Evolutionary conservation across 2,888 invertebrate species (phyloP).

Genomic region (Stenolophus ochropezus): DNA sequence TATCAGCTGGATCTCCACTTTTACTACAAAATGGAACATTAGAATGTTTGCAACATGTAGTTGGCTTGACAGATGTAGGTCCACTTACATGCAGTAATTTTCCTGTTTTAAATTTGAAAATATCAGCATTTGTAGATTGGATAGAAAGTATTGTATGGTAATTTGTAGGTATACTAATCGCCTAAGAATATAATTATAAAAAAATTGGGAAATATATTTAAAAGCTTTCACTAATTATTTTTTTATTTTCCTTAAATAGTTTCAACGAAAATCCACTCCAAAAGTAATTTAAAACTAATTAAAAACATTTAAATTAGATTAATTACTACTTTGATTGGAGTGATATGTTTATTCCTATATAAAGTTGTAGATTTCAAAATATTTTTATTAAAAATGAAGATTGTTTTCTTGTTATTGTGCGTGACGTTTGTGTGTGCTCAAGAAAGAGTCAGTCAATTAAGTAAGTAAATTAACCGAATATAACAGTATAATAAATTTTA

Average conservation of each 20-base stretch:
- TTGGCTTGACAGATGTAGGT: neutral
- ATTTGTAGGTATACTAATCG: no score
- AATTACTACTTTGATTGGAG: no score
- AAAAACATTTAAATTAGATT: neutral
- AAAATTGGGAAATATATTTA: no score
- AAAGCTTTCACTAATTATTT: neutral
- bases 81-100: neutral
- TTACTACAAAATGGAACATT: neutral
- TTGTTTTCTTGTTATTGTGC: neutral
- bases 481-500: no score
- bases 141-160: no score
- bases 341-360: no score
- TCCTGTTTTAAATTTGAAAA: neutral
- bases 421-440: neutral
- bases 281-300: neutral
- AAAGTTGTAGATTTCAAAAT: no score
- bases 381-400: neutral
- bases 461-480: no score
- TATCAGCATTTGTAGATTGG: neutral
- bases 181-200: neutral
- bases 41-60: neutral
- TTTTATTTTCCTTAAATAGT: neutral
- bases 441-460: neutral
- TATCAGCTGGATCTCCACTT: neutral
- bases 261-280: neutral